These are phyloP conservation scores for Drosophila setifemur DNA, from an alignment of 1,140 invertebrate genomes.

Conservation along the genomic window DNA sequence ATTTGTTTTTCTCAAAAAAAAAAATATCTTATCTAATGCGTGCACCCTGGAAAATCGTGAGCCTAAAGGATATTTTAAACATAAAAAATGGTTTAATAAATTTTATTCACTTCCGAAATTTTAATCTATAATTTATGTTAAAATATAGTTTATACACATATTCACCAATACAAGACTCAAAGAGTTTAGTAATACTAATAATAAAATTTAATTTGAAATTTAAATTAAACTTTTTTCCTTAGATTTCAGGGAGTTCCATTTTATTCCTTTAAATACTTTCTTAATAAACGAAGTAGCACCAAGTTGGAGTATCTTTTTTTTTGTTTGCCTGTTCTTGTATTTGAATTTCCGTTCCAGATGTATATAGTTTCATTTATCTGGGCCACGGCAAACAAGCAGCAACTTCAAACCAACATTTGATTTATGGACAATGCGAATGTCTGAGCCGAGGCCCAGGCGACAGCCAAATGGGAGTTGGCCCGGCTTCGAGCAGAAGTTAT, in stretches of 20 bases:
- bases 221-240: neutral
- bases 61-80: neutral
- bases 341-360: slow-evolving; percentile 6
- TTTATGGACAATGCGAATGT: slow-evolving; percentile 62
- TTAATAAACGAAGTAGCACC: slow-evolving; percentile 8
- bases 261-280: neutral
- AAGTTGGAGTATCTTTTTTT: neutral
- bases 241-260: too few species aligned
- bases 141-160: too few species aligned
- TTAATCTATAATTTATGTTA: too few species aligned
- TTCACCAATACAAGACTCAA: too few species aligned
- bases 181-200: too few species aligned
- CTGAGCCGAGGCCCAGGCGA: slow-evolving; percentile 9
- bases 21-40: neutral
- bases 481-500: slow-evolving; percentile 66
- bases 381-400: slow-evolving; percentile 25
- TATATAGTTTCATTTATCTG: slow-evolving; percentile 72
- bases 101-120: too few species aligned
- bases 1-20: slow-evolving; percentile 9
- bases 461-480: neutral
- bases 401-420: slow-evolving; percentile 77
- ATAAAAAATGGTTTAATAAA: neutral
- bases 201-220: too few species aligned
- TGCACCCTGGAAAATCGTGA: neutral
- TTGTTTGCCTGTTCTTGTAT: neutral